Evolutionary conservation across 1,140 invertebrate genomes (phyloP), one percentile per base, ranked within the genome.

Genomic region (Phymorhynchus buccinoides): DNA sequence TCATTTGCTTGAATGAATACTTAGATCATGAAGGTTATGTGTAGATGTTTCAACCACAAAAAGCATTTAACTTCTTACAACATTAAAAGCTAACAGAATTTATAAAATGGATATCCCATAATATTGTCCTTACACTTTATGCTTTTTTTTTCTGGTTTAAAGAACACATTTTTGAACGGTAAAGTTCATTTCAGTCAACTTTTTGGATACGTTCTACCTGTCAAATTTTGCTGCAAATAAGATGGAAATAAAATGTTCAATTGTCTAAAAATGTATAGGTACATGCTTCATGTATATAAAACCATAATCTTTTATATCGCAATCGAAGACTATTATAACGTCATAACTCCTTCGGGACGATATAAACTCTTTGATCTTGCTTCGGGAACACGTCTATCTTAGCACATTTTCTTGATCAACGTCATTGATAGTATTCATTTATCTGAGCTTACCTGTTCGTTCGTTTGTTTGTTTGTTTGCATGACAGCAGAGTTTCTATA

Each of bases 331-430:
- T 71, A n/a, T 18, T 18, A 9, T 7, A 30, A 12, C 66, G 30
- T 6, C 18, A 16, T n/a, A 9, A 14, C 66, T 30, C 9, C 30
- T 7, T 9, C 14, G n/a, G 30, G 9, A 75, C 12, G 16, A 0
- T 16, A 37, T n/a, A 18, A 75, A 37, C 9, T 16, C 27, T 0
- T 22, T 9, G 22, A 68, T 30, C 18, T 27, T 27, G 27, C 7
- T 7, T 4, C 22, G 7, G 7, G n/a, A 68, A 37, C 30, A 37
- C 56, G 22, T 4, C 0, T 0, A 18, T 27, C 56, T 44, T n/a
- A 22, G 18, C 32, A 39, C 77, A 79, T 56, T 79, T 48, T 39
- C 14, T 79, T 6, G 77, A 42, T 42, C 77, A 79, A 52, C 52
- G 30, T 52, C 42, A 52, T 3, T n/a, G 18, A 52, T 79, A 42